These are phyloP conservation scores for Haliclona indistincta DNA, from an alignment of 37 sponge, comb jelly and placozoan genomes.

Conservation along the genomic window DNA sequence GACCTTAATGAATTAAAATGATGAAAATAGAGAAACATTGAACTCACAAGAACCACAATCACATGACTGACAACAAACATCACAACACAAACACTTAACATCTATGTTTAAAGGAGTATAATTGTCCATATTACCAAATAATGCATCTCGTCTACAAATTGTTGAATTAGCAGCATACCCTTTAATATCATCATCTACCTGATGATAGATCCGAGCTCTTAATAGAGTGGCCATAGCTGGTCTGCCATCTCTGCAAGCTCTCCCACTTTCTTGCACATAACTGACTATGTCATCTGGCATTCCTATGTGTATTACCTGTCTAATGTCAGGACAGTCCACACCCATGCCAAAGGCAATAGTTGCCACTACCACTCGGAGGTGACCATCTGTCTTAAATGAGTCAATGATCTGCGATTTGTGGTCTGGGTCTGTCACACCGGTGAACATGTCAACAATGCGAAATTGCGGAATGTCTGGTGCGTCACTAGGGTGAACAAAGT, in stretches of 20 bases:
- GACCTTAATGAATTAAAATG: no score
- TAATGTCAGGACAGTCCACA: conserved; percentile 10
- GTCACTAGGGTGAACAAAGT: neutral
- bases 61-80: neutral
- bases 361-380: neutral
- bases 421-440: neutral
- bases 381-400: neutral
- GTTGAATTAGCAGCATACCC: neutral
- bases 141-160: neutral
- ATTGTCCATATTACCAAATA: neutral
- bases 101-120: neutral
- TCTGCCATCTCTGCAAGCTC: conserved; percentile 2
- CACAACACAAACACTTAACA: conserved; percentile 20
- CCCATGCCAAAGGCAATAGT: conserved; percentile 27
- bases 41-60: neutral
- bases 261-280: conserved; percentile 16
- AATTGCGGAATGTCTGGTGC: neutral
- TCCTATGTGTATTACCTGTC: conserved; percentile 2
- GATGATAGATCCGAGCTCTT: neutral
- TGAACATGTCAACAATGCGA: conserved; percentile 2
- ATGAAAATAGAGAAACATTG: no score
- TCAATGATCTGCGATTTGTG: neutral
- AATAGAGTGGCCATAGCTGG: neutral
- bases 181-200: neutral
- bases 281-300: conserved; percentile 6